Percentiles rank a stretch among this genome's conserved stretches.
These are phyloP conservation scores for Megalops atlanticus DNA, from an alignment of 2,113 vertebrate genomes.

Conservation along the genomic window DNA sequence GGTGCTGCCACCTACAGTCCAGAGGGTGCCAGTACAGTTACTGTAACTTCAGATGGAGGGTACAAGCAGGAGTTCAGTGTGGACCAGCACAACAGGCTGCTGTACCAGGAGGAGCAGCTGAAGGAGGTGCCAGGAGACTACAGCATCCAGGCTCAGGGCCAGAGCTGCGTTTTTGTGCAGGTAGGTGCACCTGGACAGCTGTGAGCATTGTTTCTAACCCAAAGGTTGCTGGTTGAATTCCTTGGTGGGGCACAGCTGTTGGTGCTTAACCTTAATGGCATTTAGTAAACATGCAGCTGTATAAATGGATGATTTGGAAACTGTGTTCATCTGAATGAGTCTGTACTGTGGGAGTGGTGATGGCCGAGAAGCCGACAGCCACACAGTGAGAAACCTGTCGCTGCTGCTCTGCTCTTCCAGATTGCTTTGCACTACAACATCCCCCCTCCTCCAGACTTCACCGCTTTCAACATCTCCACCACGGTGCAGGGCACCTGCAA, in stretches of 20 bases:
- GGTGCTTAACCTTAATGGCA: no score
- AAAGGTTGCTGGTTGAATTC: no score
- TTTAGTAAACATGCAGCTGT: no score
- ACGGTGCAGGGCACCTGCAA: slow-evolving; percentile 45
- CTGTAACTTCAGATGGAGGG: slow-evolving; percentile 63
- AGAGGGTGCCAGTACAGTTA: slow-evolving; percentile 53
- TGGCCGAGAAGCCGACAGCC: no score
- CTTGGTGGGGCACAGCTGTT: no score
- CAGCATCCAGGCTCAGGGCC: slow-evolving; percentile 63
- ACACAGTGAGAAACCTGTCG: no score
- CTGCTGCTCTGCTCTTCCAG: slow-evolving; percentile 44
- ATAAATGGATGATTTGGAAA: no score
- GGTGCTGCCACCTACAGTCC: slow-evolving; percentile 62
- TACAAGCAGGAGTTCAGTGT: slow-evolving; percentile 68
- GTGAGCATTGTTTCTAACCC: no score
- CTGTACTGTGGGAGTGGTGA: no score
- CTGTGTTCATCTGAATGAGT: not conserved
- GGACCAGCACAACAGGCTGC: slow-evolving; percentile 72
- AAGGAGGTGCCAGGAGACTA: slow-evolving; percentile 68
- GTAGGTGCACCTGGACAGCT: slow-evolving; percentile 57
- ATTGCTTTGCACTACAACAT: slow-evolving; percentile 69
- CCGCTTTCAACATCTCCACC: slow-evolving; percentile 58
- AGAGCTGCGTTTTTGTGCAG: slow-evolving; percentile 75
- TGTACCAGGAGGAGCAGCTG: slow-evolving; percentile 76
- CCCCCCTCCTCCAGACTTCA: slow-evolving; percentile 60